Base-by-base conservation (phyloP, 2,113 vertebrate species). In the Anarrhichthys ocellatus region DNA sequence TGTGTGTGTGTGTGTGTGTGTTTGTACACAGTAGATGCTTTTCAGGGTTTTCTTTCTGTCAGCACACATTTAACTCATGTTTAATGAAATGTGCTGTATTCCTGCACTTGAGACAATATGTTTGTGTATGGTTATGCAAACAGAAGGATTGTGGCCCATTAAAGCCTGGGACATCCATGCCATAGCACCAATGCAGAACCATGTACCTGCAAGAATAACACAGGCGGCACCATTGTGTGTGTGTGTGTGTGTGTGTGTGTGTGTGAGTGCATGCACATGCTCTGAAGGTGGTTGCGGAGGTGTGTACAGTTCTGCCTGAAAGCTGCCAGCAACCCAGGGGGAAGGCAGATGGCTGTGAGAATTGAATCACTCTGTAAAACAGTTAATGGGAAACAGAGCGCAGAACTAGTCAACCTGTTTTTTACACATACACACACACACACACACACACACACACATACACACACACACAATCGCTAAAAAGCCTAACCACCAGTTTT, bases 331-430 rank as follows among this genome's bases (percentile, higher is more conserved):
- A 69, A 78, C 89, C 89, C 85, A 27, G 48, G 77, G 68, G 88
- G 86, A 24, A 77, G 75, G 85, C 81, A 91, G 89, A 88, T 85
- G 90, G 88, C 81, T 73, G 68, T 81, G 72, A 78, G 75, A 87
- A 89, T 83, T 76, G 86, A 92, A 88, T 90, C 87, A 82, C 78
- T 54, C 61, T 72, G 56, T 70, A 81, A 76, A 91, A 86, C 87
- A 79, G 84, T 72, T 76, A 87, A 89, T 71, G 73, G 81, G 80
- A 88, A 89, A 75, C 69, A 18, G 81, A 87, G 84, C 52, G 13
- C 76, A 59, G 69, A 83, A 54, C 79, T 67, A 36, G 75, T 65
- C 54, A 48, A n/a, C n/a, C 15, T 61, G 75, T 56, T 78, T 76
- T 73, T 62, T 34, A 71, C 34, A 59, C 52, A 68, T 67, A 40